A percentile compares a stretch with the other conserved stretches of the same genome.
Evolutionary conservation across 2,888 invertebrate species (phyloP).

Genomic region (Tholera decimalis): DNA sequence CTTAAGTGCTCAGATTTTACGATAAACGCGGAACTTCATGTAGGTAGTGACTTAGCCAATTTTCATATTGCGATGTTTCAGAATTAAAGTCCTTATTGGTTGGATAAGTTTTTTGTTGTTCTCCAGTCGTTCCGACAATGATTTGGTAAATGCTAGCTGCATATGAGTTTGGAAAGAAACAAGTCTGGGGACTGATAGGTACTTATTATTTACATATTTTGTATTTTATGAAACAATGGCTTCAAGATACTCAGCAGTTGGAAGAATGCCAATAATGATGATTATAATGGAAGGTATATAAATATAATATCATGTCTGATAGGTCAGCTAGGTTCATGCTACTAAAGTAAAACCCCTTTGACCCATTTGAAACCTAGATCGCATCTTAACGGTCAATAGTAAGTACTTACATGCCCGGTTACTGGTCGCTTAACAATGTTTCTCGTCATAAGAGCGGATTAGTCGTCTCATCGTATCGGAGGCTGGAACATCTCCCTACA

Average conservation of each 20-base stretch:
- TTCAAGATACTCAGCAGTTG: background rate
- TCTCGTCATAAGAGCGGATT: slow-evolving; percentile 44
- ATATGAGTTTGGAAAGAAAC: slow-evolving; percentile 13
- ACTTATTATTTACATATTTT: no score
- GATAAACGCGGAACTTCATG: slow-evolving; percentile 41
- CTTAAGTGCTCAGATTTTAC: slow-evolving; percentile 59
- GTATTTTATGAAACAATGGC: no score
- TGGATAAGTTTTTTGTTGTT: slow-evolving; percentile 17
- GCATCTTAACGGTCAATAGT: slow-evolving; percentile 9
- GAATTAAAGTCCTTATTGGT: slow-evolving; percentile 3
- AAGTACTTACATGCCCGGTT: slow-evolving; percentile 8
- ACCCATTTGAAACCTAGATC: background rate
- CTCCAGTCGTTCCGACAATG: slow-evolving; percentile 7
- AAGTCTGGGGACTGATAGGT: no score
- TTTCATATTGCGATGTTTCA: slow-evolving; percentile 15
- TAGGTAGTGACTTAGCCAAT: slow-evolving; percentile 30
- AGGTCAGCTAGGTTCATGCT: background rate
- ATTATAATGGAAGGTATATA: no score
- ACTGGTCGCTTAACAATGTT: slow-evolving; percentile 33
- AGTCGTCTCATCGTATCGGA: slow-evolving; percentile 26
- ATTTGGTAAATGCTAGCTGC: background rate
- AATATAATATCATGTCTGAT: no score
- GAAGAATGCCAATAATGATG: background rate
- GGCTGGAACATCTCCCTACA: slow-evolving; percentile 13
- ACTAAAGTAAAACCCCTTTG: background rate